phyloP scores from a whole-genome alignment of 2,113 vertebrate genomes.

The Diadophis punctatus region DNA sequence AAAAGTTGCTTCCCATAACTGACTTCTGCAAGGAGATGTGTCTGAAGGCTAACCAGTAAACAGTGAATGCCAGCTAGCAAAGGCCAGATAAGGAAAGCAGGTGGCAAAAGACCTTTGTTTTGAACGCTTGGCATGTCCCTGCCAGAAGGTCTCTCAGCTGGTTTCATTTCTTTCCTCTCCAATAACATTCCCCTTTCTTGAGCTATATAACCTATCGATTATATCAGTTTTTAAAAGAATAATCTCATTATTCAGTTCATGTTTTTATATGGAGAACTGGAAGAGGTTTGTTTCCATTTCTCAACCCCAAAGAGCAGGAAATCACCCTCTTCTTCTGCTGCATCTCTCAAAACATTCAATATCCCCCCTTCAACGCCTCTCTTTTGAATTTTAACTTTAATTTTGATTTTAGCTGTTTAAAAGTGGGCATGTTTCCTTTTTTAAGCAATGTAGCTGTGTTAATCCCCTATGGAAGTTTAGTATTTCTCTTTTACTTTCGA shows the following conservation, averaged over 20 bases:
- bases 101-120: slow-evolving; percentile 54
- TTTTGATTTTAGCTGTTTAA: background rate
- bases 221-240: slow-evolving; percentile 18
- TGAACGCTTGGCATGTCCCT: slow-evolving; percentile 55
- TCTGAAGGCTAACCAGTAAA: slow-evolving; percentile 57
- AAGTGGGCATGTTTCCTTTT: background rate
- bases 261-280: background rate
- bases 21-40: slow-evolving; percentile 41
- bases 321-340: background rate
- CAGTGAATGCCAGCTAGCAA: slow-evolving; percentile 45
- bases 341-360: background rate
- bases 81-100: slow-evolving; percentile 60
- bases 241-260: background rate
- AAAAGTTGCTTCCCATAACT: slow-evolving; percentile 22
- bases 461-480: background rate
- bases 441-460: background rate
- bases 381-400: background rate
- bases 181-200: slow-evolving; percentile 24
- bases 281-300: background rate
- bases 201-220: slow-evolving; percentile 17
- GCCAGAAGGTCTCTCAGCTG: slow-evolving; percentile 40
- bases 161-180: slow-evolving; percentile 18
- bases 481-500: background rate
- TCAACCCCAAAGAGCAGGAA: background rate
- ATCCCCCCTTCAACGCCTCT: background rate